Base-by-base conservation (phyloP, 2,113 vertebrate genomes). In the Oryzias melastigma region DNA sequence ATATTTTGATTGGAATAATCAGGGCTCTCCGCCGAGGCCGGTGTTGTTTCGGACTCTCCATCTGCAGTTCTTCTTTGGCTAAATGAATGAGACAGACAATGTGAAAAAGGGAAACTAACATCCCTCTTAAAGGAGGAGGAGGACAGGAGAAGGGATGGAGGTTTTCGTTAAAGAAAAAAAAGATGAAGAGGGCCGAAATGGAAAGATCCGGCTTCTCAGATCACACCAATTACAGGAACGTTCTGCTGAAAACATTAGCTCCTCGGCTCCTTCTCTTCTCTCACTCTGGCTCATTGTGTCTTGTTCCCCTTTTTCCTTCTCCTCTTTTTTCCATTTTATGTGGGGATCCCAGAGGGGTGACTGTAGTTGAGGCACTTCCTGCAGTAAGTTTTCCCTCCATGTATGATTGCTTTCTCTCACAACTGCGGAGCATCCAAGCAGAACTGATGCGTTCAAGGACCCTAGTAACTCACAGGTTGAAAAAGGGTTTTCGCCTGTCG, bases 311-410 rank as follows among this genome's bases (percentile, higher is more conserved):
- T 69, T 67, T 61, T 20, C 7, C 24, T 57, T 58, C 82, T 65
- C 75, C 66, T 15, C 2, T 47, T 72, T 62, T 85, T 77, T 77
- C 79, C 70, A 47, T 78, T 87, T 81, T 60, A 57, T 81, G 81
- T 77, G 87, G 87, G 52, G 75, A 89, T 87, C 83, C 88, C 87
- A 40, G 65, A 77, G 88, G 76, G 86, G 76, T 90, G 77, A 81
- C 78, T 72, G 65, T 74, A 77, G 71, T 81, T 85, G 83, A 87
- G 83, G 74, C 86, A 86, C 86, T 87, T 90, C 88, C 89, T 90
- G 85, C 75, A 57, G 49, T 87, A 84, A 78, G 74, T 82, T 86
- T 87, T 66, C 75, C 77, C 85, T 66, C 68, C 59, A 41, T 45
- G 62, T 55, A 40, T 19, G 18, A 70, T 56, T 10, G 52, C n/a